A percentile compares a stretch with the other conserved stretches of the same genome.
phyloP scores from a whole-genome alignment of 1,140 invertebrate species.

The Melitaea cinxia region DNA sequence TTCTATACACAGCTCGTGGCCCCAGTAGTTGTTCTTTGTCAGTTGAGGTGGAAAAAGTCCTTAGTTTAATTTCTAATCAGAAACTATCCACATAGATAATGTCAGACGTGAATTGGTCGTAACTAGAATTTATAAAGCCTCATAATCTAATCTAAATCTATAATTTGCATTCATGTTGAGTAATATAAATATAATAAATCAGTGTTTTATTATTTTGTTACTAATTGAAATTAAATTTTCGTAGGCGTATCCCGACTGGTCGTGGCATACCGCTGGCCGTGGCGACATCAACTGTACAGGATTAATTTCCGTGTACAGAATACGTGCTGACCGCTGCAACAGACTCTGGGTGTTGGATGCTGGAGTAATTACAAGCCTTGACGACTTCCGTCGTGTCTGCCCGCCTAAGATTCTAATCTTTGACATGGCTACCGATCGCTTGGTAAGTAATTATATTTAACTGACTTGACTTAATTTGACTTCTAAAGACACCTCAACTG shows the following conservation, averaged over 20 bases:
- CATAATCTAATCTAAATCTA: no score
- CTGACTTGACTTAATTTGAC: no score
- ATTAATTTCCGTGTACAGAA: conserved; percentile 89
- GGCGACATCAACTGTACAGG: conserved; percentile 87
- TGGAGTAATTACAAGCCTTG: conserved; percentile 88
- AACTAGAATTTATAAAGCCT: no score
- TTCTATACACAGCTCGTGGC: no score
- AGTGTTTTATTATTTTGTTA: neutral
- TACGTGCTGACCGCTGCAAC: conserved; percentile 88
- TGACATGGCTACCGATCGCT: conserved; percentile 86
- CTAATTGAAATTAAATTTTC: conserved; percentile 15
- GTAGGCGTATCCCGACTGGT: conserved; percentile 90
- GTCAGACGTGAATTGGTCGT: no score
- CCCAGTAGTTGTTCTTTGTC: no score
- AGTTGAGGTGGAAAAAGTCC: no score
- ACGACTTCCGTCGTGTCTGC: conserved; percentile 88
- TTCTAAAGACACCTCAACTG: no score
- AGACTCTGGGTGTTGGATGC: conserved; percentile 89
- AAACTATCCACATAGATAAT: no score
- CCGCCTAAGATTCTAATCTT: conserved; percentile 91
- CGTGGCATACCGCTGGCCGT: conserved; percentile 87
- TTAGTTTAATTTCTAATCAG: no score
- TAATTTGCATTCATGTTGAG: no score
- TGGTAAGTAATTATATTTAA: conserved; percentile 79
- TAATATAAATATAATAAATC: no score